Percentiles rank a stretch among this genome's conserved stretches.
Conservation (phyloP, 2,797 vertebrate species). For the Onychomys leucogaster region DNA sequence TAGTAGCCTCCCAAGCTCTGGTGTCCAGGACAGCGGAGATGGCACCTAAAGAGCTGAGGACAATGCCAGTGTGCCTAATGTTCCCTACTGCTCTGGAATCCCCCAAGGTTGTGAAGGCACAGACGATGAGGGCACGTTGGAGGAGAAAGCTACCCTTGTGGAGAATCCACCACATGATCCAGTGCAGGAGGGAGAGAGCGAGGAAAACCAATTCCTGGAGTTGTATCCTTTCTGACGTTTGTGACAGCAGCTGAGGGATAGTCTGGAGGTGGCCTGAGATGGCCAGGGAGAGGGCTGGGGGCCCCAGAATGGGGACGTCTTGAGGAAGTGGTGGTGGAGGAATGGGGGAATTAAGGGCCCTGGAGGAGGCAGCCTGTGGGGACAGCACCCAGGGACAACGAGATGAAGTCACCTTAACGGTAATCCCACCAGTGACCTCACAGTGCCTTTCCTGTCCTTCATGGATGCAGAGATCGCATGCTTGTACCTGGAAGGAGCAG, state of each 20-base stretch:
- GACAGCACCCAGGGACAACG: neutral
- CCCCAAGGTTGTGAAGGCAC: neutral
- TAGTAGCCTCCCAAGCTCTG: neutral
- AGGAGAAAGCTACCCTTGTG: neutral
- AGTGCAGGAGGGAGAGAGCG: neutral
- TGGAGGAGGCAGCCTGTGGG: neutral
- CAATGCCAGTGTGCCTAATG: neutral
- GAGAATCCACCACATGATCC: neutral
- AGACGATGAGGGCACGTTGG: neutral
- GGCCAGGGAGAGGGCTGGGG: neutral
- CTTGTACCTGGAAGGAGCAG: slow-evolving; percentile 86
- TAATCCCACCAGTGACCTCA: slow-evolving; percentile 75
- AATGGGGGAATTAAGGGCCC: neutral
- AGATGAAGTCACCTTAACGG: neutral
- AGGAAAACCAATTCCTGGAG: neutral
- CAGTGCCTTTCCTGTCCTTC: slow-evolving; percentile 89
- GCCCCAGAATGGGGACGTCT: neutral
- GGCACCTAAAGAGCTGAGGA: neutral
- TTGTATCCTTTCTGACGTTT: neutral
- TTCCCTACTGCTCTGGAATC: neutral
- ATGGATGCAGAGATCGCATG: slow-evolving; percentile 87
- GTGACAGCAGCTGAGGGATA: neutral
- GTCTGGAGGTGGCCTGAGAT: neutral
- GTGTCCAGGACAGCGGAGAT: neutral
- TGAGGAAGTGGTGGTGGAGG: neutral